Base-by-base conservation (phyloP, 2,113 vertebrate species). In the Mirounga angustirostris region DNA sequence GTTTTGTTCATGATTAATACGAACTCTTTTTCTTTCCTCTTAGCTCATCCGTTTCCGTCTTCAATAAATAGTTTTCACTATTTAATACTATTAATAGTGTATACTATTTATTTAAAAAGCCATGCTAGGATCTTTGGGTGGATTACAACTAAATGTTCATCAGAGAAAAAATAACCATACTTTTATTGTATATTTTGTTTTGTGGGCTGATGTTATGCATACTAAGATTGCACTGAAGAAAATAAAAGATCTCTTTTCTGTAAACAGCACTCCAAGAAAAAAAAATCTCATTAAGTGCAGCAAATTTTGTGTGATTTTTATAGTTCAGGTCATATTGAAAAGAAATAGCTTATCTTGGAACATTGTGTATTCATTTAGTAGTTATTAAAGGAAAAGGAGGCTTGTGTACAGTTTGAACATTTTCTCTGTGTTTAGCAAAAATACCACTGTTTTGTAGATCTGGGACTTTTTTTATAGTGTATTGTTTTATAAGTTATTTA, bases 401-500 rank as follows among this genome's bases (percentile, higher is more conserved):
- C 8, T 79, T 93, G 6, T 96, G 2, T 6, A 81, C 65, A 94
- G 85, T 95, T 52, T 93, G 36, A 76, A 36, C 18, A 65, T 46
- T 54, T 91, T 74, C 14, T 71, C 4, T 95, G 2, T 88, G 24
- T 88, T 96, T 85, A 97, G 58, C 58, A 86, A 74, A 97, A 96
- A 87, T 61, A 28, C 46, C 21, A 58, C 84, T 84, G 0, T 61
- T 91, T 92, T 7, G 92, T 96, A 65, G 28, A 71, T 58, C 7
- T 92, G 58, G 0, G 11, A 63, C 14, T 76, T 63, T 87, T 94
- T 58, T 54, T 5, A 74, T 76, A 33, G 9, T 40, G 58, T 83
- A 21, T 89, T 52, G 7, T 86, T 92, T 97, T 91, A 61, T 63
- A 96, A 86, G 9, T 95, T 61, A 61, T 98, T 96, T 97, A 10